These are phyloP conservation scores for Charaxes varanes DNA, from an alignment of 1,140 invertebrate genomes.

Conservation along the genomic window DNA sequence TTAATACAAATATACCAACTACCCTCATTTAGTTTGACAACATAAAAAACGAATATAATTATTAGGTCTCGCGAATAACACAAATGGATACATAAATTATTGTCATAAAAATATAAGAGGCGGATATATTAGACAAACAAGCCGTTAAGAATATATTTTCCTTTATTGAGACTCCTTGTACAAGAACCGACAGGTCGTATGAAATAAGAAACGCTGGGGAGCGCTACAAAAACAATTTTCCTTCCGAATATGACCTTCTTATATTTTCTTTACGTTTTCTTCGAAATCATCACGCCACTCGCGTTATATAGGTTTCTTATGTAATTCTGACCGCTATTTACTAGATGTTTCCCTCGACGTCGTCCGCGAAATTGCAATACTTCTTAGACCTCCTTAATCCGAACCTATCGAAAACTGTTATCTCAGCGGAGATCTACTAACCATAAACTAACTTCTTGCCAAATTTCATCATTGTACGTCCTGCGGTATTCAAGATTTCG, in stretches of 20 bases:
- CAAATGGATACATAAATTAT: not conserved
- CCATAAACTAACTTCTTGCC: too few relatives aligned
- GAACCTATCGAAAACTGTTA: too few relatives aligned
- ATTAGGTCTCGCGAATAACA: not conserved
- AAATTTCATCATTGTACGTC: too few relatives aligned
- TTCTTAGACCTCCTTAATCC: too few relatives aligned
- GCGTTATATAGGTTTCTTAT: constrained; percentile 11
- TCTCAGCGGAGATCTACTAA: too few relatives aligned
- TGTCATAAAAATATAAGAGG: constrained; percentile 2
- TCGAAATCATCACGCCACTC: constrained; percentile 7
- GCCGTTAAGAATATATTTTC: constrained; percentile 9
- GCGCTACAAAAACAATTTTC: constrained; percentile 31
- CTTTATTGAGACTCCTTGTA: constrained; percentile 18
- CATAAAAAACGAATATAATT: too few relatives aligned
- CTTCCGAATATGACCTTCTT: constrained; percentile 27
- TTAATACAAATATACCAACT: not conserved
- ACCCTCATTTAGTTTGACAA: too few relatives aligned
- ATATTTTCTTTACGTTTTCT: constrained; percentile 26
- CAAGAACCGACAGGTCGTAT: constrained; percentile 23
- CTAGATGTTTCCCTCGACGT: too few relatives aligned
- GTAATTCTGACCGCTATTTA: too few relatives aligned
- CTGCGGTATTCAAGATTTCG: too few relatives aligned
- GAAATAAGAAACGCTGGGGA: constrained; percentile 23
- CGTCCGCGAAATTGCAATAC: too few relatives aligned
- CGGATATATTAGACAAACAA: constrained; percentile 9